Base-by-base conservation (phyloP, 2,797 vertebrate genomes). In the Morus bassanus region DNA sequence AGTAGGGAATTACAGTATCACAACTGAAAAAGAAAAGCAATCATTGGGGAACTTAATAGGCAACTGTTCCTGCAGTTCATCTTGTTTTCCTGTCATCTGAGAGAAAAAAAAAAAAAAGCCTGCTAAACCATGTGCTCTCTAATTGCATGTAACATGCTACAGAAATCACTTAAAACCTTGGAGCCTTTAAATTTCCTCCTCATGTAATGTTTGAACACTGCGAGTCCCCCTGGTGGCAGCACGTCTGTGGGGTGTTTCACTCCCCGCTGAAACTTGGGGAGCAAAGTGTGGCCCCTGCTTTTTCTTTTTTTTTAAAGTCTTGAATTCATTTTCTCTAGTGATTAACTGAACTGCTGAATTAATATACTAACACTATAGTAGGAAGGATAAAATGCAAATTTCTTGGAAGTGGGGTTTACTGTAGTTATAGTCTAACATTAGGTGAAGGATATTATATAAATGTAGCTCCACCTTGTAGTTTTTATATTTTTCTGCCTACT, bases 151-250 rank as follows among this genome's bases (percentile, higher is more conserved):
- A n/a, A 60, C 37, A 41, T 17, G 24, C 53, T 73, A 11, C 48
- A 78, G 74, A 65, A 95, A 54, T 54, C 6, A 17, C 27, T 46
- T 69, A 33, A 28, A 88, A 74, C 24, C 28, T 76, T 37, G 28
- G 43, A 67, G 46, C 31, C 59, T 61, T 90, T 59, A 16, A 28
- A 14, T 77, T 70, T 77, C 81, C 60, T 91, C 84, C 67, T 41
- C n/a, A 1, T 48, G 69, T 50, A 30, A 53, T 57, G 85, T 68
- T 75, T 65, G 89, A 80, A 48, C 56, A 18, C 57, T 81, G 61
- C 11, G 86, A 75, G 97, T 89, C 98, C 98, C 97, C 83, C 97
- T 97, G 96, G 96, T 97, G 98, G 98, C 88, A 69, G 50, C 54
- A 22, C 3, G 8, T 19, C 73, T 31, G 19, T 41, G 72, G 92